Conservation (phyloP, 2,888 invertebrate species). For the Galeruca laticollis region DNA sequence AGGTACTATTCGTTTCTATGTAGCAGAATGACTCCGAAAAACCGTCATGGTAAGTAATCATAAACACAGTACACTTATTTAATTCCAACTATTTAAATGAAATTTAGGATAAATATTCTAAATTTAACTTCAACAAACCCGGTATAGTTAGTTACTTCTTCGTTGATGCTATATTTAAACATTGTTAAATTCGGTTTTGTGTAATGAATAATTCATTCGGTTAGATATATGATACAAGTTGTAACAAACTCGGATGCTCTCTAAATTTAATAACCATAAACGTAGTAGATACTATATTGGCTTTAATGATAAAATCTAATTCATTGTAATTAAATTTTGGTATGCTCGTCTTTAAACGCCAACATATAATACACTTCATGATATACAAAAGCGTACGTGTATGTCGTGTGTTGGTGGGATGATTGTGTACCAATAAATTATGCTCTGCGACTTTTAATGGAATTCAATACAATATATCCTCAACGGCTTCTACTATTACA, state of each 20-base stretch:
- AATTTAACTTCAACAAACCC: neutral
- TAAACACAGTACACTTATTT: too few relatives aligned
- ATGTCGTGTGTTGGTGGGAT: neutral
- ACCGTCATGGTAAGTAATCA: too few relatives aligned
- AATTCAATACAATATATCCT: neutral
- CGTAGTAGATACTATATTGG: conserved; percentile 3
- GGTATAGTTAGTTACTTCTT: neutral
- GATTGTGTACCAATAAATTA: neutral
- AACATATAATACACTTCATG: neutral
- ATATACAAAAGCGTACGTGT: neutral
- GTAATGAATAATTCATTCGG: neutral
- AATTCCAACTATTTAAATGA: too few relatives aligned
- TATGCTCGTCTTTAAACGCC: neutral
- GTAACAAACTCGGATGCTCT: neutral
- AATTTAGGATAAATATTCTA: neutral
- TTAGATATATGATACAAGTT: neutral
- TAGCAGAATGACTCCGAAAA: too few relatives aligned
- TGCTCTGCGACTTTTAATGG: neutral
- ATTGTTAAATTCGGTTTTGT: neutral
- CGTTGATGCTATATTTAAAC: neutral
- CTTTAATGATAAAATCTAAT: conserved; percentile 11
- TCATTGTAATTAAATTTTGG: conserved; percentile 12
- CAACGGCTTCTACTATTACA: too few relatives aligned
- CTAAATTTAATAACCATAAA: neutral
- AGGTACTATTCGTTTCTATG: too few relatives aligned